Evolutionary conservation across 1,140 invertebrate species (phyloP).

Genomic region (Euura lappo): DNA sequence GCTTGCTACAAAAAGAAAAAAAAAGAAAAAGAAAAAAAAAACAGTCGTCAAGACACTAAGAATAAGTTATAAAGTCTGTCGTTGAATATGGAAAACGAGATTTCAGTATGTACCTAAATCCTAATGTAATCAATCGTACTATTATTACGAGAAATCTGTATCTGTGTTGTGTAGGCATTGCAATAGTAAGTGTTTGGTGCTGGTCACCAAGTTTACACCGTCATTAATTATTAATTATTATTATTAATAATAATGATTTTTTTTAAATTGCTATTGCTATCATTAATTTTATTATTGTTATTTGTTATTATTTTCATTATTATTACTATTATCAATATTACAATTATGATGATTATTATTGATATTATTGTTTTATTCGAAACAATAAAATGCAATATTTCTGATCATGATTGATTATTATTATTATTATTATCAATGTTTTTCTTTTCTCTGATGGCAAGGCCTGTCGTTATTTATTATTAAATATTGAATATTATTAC

Average conservation of each 20-base stretch:
- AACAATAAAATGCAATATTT: no score
- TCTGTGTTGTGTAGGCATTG: constrained; percentile 58
- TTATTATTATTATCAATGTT: no score
- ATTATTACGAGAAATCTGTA: constrained; percentile 47
- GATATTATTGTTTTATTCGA: background rate
- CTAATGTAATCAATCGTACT: constrained; percentile 33
- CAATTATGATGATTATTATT: background rate
- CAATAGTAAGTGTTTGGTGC: constrained; percentile 59
- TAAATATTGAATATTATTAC: background rate
- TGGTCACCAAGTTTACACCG: constrained; percentile 55
- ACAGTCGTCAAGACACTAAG: background rate
- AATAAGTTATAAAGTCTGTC: constrained; percentile 1
- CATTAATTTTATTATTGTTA: constrained; percentile 36
- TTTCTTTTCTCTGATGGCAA: no score
- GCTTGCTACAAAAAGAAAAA: background rate
- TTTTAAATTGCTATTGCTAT: background rate
- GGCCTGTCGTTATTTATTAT: no score
- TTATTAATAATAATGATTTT: background rate
- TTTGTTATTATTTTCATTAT: constrained; percentile 33
- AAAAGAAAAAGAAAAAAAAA: background rate
- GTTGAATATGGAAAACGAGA: constrained; percentile 13
- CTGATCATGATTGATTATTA: no score
- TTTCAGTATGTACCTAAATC: constrained; percentile 32
- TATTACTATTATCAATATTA: constrained; percentile 17
- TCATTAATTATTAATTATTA: constrained; percentile 24